A percentile compares a stretch with the other conserved stretches of the same genome.
phyloP scores from a whole-genome alignment of 1,140 invertebrate genomes.

The Heliothis virescens region DNA sequence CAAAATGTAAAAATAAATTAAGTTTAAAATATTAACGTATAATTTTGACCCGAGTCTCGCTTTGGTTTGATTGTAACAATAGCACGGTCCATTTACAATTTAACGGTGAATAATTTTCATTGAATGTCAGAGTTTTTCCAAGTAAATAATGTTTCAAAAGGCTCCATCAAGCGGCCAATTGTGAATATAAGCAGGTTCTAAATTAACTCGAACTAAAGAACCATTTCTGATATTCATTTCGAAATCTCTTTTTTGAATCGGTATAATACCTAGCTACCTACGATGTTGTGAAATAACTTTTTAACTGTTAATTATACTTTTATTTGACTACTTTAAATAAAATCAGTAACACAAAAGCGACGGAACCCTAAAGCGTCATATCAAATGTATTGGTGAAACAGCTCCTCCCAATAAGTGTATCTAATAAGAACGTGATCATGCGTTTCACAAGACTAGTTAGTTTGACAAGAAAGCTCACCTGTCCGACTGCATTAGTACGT shows the following conservation, averaged over 20 bases:
- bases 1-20: slow-evolving; percentile 31
- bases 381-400: slow-evolving; percentile 12
- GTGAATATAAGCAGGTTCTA: not conserved
- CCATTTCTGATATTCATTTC: not conserved
- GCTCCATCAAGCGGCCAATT: not conserved
- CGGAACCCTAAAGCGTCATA: not conserved
- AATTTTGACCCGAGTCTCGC: not conserved
- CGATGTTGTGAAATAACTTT: too few species aligned
- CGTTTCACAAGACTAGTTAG: slow-evolving; percentile 48
- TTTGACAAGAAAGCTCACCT: slow-evolving; percentile 57
- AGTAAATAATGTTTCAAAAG: not conserved
- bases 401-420: slow-evolving; percentile 41
- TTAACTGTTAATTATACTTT: too few species aligned
- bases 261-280: too few species aligned
- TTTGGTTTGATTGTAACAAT: slow-evolving; percentile 23
- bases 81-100: slow-evolving; percentile 27
- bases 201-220: not conserved
- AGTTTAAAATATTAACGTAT: slow-evolving; percentile 9
- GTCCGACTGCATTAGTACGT: slow-evolving; percentile 57
- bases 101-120: slow-evolving; percentile 7
- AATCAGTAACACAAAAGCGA: too few species aligned
- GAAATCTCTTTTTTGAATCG: not conserved
- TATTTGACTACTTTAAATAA: too few species aligned
- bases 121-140: not conserved
- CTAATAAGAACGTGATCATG: slow-evolving; percentile 23